phyloP scores from a whole-genome alignment of 2,113 vertebrate species.

The Copsychus sechellarum region DNA sequence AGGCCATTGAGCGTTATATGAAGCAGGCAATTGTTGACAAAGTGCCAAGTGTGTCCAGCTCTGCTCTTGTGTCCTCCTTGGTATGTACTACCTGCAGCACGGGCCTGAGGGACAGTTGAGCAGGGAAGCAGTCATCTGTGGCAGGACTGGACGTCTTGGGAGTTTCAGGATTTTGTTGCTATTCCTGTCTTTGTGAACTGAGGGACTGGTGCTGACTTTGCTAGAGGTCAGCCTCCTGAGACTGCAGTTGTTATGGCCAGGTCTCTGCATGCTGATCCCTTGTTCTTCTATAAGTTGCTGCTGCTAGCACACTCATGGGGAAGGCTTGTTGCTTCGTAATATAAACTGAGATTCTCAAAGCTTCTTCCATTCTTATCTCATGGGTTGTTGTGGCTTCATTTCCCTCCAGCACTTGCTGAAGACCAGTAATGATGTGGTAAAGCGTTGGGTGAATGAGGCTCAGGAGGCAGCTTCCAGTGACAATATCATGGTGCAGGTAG shows the following conservation, averaged over 20 bases:
- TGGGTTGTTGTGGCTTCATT: background rate
- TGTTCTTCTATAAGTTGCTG: background rate
- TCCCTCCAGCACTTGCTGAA: constrained; percentile 78
- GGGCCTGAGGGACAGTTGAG: background rate
- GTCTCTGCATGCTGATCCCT: background rate
- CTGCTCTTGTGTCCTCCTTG: constrained; percentile 82
- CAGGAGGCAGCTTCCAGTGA: constrained; percentile 84
- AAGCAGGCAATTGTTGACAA: constrained; percentile 85
- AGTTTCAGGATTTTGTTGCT: background rate
- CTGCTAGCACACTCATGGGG: background rate
- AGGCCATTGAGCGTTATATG: constrained; percentile 85
- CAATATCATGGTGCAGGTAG: constrained; percentile 85
- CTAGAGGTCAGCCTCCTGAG: background rate
- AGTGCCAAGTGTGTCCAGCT: constrained; percentile 84
- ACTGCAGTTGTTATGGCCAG: background rate
- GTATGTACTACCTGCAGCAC: constrained; percentile 36
- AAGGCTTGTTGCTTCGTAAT: background rate
- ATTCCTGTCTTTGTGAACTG: background rate
- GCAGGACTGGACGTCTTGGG: background rate
- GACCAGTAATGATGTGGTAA: constrained; percentile 81
- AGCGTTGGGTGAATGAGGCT: constrained; percentile 85
- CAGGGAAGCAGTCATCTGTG: background rate
- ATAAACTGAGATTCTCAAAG: background rate
- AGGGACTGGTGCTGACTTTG: background rate
- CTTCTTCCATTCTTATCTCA: background rate